Percentiles rank a stretch among this genome's conserved stretches.
phyloP scores from a whole-genome alignment of 1,140 invertebrate species.

The Neuroterus valhalla region DNA sequence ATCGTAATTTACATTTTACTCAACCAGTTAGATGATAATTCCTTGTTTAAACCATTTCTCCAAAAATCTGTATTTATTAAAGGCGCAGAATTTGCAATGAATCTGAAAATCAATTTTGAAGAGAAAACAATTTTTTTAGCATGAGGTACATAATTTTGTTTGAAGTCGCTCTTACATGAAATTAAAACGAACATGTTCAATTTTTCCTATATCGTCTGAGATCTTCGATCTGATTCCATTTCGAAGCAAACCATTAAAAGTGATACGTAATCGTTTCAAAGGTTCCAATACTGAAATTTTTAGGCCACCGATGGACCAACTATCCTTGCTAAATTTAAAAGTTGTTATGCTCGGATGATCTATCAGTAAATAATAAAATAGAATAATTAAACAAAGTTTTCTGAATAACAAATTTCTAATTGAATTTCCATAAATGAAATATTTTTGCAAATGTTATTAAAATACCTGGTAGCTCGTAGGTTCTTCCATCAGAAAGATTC shows the following conservation, averaged over 20 bases:
- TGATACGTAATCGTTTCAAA: slow-evolving; percentile 75
- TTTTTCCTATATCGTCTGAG: slow-evolving; percentile 58
- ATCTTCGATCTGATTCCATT: slow-evolving; percentile 57
- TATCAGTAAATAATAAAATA: slow-evolving; percentile 39
- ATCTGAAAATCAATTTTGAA: slow-evolving; percentile 68
- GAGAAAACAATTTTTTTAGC: slow-evolving; percentile 34
- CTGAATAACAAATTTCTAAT: background rate
- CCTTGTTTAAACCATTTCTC: slow-evolving; percentile 72
- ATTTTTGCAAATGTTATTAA: background rate
- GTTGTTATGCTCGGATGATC: slow-evolving; percentile 71
- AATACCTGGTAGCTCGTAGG: slow-evolving; percentile 75
- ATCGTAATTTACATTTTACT: slow-evolving; percentile 68
- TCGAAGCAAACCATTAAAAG: slow-evolving; percentile 78
- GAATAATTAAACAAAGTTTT: slow-evolving; percentile 16
- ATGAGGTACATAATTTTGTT: slow-evolving; percentile 13
- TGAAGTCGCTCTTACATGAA: slow-evolving; percentile 66
- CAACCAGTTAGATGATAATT: slow-evolving; percentile 76
- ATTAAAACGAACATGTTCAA: slow-evolving; percentile 73
- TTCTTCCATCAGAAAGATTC: slow-evolving; percentile 71
- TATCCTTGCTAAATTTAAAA: slow-evolving; percentile 55
- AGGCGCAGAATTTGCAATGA: slow-evolving; percentile 74
- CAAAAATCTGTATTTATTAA: slow-evolving; percentile 74
- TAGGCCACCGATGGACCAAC: slow-evolving; percentile 77
- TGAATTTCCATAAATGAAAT: background rate
- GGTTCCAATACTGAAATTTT: slow-evolving; percentile 77